Conservation (phyloP, 2,888 invertebrate species). For the Thymelicus acteon region DNA sequence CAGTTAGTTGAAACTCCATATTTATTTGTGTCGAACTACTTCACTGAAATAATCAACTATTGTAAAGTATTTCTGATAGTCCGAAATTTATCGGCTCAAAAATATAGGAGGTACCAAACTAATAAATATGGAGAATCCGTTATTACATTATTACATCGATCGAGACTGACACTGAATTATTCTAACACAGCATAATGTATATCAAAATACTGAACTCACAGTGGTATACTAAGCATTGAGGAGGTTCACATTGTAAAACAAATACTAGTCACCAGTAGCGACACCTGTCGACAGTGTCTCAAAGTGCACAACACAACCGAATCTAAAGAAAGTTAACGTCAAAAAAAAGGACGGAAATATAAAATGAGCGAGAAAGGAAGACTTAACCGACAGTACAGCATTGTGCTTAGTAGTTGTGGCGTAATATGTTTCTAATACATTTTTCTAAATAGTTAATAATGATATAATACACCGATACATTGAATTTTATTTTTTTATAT, state of each 20-base stretch:
- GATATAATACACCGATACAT: constrained; percentile 29
- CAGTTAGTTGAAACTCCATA: constrained; percentile 10
- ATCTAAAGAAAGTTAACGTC: constrained; percentile 34
- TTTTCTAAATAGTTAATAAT: constrained; percentile 35
- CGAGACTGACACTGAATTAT: constrained; percentile 29
- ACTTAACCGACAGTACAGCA: constrained; percentile 38
- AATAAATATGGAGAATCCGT: constrained; percentile 25
- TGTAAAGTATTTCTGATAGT: not conserved
- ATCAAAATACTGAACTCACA: constrained; percentile 17
- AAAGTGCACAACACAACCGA: constrained; percentile 34
- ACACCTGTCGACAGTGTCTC: constrained; percentile 20
- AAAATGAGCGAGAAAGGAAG: constrained; percentile 38
- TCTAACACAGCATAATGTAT: constrained; percentile 28
- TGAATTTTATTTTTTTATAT: constrained; percentile 9
- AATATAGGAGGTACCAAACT: constrained; percentile 6
- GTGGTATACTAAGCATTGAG: constrained; percentile 25
- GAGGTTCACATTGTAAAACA: not conserved
- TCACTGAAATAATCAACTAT: too few species aligned
- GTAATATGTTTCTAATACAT: constrained; percentile 30
- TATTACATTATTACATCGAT: constrained; percentile 18
- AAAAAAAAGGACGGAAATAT: constrained; percentile 38
- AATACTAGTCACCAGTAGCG: constrained; percentile 2
- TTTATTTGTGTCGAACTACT: constrained; percentile 14
- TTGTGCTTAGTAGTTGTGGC: constrained; percentile 37
- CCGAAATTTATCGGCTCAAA: not conserved